Base-by-base conservation (phyloP, 2,797 vertebrate species). In the Rhinoraja longicauda region DNA sequence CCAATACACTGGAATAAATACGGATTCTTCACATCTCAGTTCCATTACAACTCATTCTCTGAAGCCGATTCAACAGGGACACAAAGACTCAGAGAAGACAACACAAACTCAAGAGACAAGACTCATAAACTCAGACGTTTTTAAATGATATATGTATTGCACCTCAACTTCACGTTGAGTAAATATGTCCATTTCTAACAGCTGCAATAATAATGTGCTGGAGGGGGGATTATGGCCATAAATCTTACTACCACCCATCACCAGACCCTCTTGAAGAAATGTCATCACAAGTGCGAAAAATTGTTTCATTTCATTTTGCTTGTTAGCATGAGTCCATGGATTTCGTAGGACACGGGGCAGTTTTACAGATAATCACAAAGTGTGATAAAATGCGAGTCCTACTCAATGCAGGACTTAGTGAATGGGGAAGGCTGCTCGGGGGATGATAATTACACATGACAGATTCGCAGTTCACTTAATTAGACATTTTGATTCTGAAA, bases 361-460 rank as follows among this genome's bases (percentile, higher is more conserved):
- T 64, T 1, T 17, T 62, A 88, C 36, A 64, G 17, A 36, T 15
- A 77, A 77, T 15, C 4, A 15, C 6, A 64, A 88, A 82, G 26
- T 59, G 24, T 82, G 26, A 82, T 12, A 59, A 82, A 15, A 36
- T 88, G n/a, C 36, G 12, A 88, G 4, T 32, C 10, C 13, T 59
- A n/a, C 53, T 92, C 75, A 29, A 13, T 26, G 26, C 17, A 92
- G 24, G 10, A 57, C 70, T 73, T 45, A 91, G 24, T 73, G 72
- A 75, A 75, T 57, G 70, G 45, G 73, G 67, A 91, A 26, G 67
- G 36, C 24, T 72, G 24, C 13, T 92, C 36, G 53, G 72, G 81
- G 88, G 84, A 67, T 70, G 92, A 92, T 73, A 75, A 92, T 92
- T 92, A 45, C 39, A 75, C 24, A 73, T 75, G 90, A 53, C 26